These are phyloP conservation scores for Cephus sareptanus DNA, from an alignment of 2,888 invertebrate species.

Conservation along the genomic window DNA sequence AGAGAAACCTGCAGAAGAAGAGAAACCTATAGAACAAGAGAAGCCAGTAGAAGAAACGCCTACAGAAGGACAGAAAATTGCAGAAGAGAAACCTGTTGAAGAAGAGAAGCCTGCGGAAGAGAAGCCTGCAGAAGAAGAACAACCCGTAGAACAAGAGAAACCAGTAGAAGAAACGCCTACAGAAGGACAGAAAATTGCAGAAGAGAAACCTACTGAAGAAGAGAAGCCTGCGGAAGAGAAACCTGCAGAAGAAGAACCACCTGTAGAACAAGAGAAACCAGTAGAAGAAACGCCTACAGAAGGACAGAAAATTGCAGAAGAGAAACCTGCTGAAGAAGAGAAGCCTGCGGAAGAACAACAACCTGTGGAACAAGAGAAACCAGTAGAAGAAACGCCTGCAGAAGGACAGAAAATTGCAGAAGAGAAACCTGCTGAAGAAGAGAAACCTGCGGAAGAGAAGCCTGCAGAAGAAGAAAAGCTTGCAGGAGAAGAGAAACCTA, in stretches of 20 bases:
- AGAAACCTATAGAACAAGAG: neutral
- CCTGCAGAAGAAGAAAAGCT: constrained; percentile 10
- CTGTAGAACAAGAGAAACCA: neutral
- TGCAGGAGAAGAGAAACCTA: too few species aligned
- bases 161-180: neutral
- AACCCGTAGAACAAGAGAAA: neutral
- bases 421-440: neutral
- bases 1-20: neutral
- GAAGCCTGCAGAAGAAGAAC: constrained; percentile 6
- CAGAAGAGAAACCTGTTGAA: constrained; percentile 1
- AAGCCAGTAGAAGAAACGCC: neutral
- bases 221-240: neutral
- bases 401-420: neutral
- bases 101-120: constrained; percentile 2
- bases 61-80: neutral
- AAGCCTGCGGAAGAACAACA: neutral
- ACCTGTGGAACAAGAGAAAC: neutral
- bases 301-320: neutral
- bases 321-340: neutral
- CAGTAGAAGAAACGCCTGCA: neutral
- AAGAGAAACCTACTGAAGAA: neutral
- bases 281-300: neutral
- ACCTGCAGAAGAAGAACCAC: neutral
- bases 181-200: neutral
- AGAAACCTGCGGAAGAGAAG: constrained; percentile 6